Conservation (phyloP, 2,888 invertebrate genomes). For the Chrysotoxum bicinctum region DNA sequence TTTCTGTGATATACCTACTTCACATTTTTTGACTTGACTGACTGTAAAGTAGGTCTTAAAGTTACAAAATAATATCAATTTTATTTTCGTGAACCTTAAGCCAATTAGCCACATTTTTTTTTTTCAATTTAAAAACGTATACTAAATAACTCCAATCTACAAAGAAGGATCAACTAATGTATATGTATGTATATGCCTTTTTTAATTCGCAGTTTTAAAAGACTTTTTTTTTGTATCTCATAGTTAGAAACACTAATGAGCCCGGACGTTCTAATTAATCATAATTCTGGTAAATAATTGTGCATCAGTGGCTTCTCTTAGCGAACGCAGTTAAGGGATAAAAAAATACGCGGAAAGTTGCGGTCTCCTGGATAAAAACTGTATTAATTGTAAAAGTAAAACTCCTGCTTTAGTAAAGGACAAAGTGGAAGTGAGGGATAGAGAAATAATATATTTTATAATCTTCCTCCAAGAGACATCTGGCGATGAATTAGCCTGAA, state of each 20-base stretch:
- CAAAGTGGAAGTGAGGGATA: neutral
- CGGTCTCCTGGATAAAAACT: constrained; percentile 8
- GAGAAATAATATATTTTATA: constrained; percentile 5
- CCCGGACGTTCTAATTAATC: constrained; percentile 60
- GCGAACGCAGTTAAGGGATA: too few species aligned
- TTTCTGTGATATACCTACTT: too few species aligned
- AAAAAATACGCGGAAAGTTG: neutral
- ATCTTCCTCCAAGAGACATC: constrained; percentile 12
- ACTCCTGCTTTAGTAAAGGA: neutral
- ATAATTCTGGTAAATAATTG: constrained; percentile 62
- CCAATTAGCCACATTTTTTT: too few species aligned
- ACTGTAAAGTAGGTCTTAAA: too few species aligned
- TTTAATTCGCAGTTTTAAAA: constrained; percentile 15
- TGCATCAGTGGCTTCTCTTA: constrained; percentile 41
- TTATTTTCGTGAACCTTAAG: too few species aligned
- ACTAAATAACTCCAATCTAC: too few species aligned
- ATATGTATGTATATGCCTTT: neutral
- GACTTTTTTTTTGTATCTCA: neutral
- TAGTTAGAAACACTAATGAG: constrained; percentile 58
- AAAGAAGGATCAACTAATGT: too few species aligned
- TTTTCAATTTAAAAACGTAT: too few species aligned
- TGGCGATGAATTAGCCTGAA: constrained; percentile 49
- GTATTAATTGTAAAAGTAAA: constrained; percentile 46
- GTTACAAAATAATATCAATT: too few species aligned
- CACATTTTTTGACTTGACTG: too few species aligned